Conservation (phyloP, 2,113 vertebrate genomes). For the Acinonyx jubatus region DNA sequence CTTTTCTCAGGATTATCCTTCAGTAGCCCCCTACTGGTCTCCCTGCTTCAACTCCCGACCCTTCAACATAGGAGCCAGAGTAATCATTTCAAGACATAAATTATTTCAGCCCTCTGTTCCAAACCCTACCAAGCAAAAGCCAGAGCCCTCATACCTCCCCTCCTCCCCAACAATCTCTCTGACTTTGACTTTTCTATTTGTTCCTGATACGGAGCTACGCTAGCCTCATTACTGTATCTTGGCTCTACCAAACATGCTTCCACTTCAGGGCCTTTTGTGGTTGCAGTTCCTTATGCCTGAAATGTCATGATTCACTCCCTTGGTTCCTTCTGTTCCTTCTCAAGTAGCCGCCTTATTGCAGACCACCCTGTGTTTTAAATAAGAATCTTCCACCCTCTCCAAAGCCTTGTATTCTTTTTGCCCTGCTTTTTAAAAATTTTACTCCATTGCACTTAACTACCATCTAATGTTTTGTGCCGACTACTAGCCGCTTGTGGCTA, state of each 20-base stretch:
- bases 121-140: background rate
- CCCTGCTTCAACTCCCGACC: background rate
- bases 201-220: background rate
- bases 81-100: background rate
- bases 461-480: background rate
- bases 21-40: background rate
- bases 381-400: background rate
- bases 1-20: background rate
- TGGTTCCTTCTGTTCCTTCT: background rate
- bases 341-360: background rate
- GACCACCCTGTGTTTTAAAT: background rate
- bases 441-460: background rate
- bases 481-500: background rate
- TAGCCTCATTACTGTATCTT: background rate
- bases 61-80: background rate
- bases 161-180: background rate
- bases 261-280: background rate
- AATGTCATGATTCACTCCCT: background rate
- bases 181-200: background rate
- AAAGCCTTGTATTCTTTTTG: background rate
- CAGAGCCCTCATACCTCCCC: background rate
- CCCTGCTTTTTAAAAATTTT: background rate
- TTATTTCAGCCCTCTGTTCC: background rate
- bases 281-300: background rate
- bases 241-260: background rate